Conservation (phyloP, 2,888 invertebrate genomes). For the Balanococcus diminutus region DNA sequence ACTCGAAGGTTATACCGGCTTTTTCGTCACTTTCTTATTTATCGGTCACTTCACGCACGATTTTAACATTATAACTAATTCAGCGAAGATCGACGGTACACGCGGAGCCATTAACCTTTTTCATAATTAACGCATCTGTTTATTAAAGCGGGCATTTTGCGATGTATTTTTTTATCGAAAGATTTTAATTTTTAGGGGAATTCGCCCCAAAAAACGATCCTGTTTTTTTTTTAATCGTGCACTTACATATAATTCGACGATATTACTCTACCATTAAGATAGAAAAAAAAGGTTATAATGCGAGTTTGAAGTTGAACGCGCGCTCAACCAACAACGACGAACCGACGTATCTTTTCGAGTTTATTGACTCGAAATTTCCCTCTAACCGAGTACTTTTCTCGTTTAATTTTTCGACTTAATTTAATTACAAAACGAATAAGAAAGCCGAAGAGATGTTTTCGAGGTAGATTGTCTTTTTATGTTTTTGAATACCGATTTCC, state of each 20-base stretch:
- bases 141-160: not conserved
- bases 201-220: not conserved
- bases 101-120: slow-evolving; percentile 24
- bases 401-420: slow-evolving; percentile 1
- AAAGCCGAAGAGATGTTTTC: not conserved
- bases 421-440: not conserved
- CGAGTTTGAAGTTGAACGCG: not conserved
- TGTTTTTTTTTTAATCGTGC: not conserved
- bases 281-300: not conserved
- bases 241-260: not conserved
- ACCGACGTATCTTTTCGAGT: not conserved
- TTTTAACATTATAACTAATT: not conserved
- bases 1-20: not conserved
- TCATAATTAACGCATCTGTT: not conserved
- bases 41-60: slow-evolving; percentile 27
- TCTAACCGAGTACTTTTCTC: not conserved
- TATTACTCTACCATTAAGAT: not conserved
- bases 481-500: not conserved
- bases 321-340: not conserved
- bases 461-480: not conserved
- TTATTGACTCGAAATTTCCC: not conserved
- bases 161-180: not conserved
- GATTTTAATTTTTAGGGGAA: not conserved
- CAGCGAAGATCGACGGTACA: not conserved
- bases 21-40: slow-evolving; percentile 25